Conservation (phyloP, 1,140 invertebrate species). For the Pentalonia nigronervosa region DNA sequence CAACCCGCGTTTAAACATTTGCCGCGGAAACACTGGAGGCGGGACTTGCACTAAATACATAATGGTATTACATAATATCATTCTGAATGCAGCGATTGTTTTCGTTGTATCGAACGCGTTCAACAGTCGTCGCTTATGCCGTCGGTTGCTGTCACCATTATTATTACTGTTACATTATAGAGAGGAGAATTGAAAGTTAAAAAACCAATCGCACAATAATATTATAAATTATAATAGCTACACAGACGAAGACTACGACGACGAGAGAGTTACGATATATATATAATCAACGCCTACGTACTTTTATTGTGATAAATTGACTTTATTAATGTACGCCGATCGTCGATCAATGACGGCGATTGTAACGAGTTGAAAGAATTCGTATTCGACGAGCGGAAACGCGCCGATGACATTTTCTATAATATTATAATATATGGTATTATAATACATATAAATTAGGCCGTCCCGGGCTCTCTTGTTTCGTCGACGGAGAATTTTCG, state of each 20-base stretch:
- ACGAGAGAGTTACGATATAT: neutral
- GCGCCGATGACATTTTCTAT: neutral
- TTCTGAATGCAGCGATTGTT: neutral
- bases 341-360: neutral
- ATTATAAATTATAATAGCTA: neutral
- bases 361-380: constrained; percentile 5
- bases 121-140: neutral
- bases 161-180: neutral
- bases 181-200: neutral
- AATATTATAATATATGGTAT: neutral
- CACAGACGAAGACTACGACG: too few relatives aligned
- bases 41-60: neutral
- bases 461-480: neutral
- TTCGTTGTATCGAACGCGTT: neutral
- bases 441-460: neutral
- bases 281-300: neutral
- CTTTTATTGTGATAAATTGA: neutral
- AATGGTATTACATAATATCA: neutral
- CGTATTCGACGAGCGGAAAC: neutral
- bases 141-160: too few relatives aligned
- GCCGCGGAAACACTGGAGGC: neutral
- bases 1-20: neutral
- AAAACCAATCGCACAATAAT: neutral
- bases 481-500: too few relatives aligned
- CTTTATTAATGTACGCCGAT: neutral